Conservation (phyloP, 2,888 invertebrate species). For the Pandemis corylana region DNA sequence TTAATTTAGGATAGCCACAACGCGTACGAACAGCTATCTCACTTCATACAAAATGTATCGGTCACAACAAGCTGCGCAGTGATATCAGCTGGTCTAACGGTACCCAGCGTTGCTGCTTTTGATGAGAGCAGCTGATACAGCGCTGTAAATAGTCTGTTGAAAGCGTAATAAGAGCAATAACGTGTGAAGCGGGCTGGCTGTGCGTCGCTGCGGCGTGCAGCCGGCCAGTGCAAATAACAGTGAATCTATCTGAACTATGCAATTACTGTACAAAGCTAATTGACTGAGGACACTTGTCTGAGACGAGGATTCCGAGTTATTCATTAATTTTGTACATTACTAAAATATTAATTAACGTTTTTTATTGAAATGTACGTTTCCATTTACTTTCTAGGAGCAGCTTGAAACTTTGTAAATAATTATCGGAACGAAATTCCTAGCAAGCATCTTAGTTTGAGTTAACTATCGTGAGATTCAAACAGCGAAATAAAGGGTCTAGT, state of each 20-base stretch:
- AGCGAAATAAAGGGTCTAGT: too few relatives aligned
- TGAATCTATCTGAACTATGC: slow-evolving; percentile 23
- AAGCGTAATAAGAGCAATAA: not conserved
- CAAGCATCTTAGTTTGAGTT: too few relatives aligned
- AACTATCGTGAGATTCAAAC: too few relatives aligned
- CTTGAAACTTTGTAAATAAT: not conserved
- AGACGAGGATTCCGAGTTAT: not conserved
- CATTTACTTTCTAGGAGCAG: not conserved
- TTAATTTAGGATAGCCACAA: slow-evolving; percentile 32
- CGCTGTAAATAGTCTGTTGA: not conserved
- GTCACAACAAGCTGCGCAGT: not conserved
- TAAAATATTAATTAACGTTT: slow-evolving; percentile 3
- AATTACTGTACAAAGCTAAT: slow-evolving; percentile 20
- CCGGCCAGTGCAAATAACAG: slow-evolving; percentile 33
- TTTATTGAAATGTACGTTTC: not conserved
- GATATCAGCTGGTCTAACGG: not conserved
- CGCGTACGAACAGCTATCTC: not conserved
- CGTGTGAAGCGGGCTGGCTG: slow-evolving; percentile 7
- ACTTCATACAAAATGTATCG: not conserved
- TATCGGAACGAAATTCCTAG: too few relatives aligned
- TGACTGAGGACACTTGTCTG: slow-evolving; percentile 5
- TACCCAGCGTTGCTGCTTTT: not conserved
- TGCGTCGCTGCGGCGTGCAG: slow-evolving; percentile 1
- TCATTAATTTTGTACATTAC: slow-evolving; percentile 2
- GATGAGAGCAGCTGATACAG: not conserved